Evolutionary conservation across 2,797 vertebrate species (phyloP).

Genomic region (Hylomyscus alleni): DNA sequence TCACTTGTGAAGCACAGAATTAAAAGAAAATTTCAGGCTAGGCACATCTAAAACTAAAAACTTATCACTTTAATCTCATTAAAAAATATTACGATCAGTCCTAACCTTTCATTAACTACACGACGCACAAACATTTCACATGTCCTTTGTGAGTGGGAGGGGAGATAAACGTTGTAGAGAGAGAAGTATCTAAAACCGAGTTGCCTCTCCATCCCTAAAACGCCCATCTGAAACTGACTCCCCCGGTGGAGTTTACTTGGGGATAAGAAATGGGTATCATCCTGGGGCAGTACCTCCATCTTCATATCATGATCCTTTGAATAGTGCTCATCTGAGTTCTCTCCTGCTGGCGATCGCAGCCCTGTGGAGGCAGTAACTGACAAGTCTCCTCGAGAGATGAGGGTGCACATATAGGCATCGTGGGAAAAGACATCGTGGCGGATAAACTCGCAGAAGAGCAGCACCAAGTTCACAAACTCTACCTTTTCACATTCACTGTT

Average conservation of each 20-base stretch:
- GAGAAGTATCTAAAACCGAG: neutral
- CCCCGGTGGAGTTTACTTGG: neutral
- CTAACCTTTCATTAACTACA: neutral
- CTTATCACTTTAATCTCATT: neutral
- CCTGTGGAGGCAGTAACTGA: constrained; percentile 81
- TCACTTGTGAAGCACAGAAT: neutral
- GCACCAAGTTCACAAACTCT: constrained; percentile 90
- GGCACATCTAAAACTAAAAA: neutral
- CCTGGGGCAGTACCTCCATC: constrained; percentile 86
- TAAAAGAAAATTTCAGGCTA: constrained; percentile 13
- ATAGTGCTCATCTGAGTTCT: constrained; percentile 84
- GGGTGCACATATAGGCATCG: constrained; percentile 90
- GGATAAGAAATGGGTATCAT: neutral
- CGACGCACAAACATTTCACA: neutral
- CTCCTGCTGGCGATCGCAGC: constrained; percentile 84
- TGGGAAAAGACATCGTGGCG: constrained; percentile 90
- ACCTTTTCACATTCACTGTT: constrained; percentile 89
- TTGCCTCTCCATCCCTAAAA: neutral
- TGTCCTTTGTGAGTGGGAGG: no score
- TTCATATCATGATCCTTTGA: constrained; percentile 86
- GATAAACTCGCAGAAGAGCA: constrained; percentile 91
- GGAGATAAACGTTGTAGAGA: neutral
- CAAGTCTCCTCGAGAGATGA: constrained; percentile 89
- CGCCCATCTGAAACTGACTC: neutral
- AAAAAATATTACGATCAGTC: neutral